Conservation (phyloP, 2,113 vertebrate genomes). For the Crotophaga sulcirostris region DNA sequence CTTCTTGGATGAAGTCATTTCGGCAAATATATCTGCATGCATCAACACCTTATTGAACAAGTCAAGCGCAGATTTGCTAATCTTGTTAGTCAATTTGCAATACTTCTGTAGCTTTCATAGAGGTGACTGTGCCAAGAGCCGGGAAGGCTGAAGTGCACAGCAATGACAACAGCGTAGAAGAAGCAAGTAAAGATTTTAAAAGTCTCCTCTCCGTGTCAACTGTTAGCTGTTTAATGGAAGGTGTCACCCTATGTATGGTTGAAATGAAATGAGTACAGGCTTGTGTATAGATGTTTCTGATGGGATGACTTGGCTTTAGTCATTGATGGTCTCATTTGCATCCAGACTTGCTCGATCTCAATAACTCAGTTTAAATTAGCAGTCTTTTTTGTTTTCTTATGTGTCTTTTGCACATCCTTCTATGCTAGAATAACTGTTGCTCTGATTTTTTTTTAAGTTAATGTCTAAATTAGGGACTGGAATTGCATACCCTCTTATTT, state of each 20-base stretch:
- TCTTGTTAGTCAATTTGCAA: conserved; percentile 48
- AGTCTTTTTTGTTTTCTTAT: not conserved
- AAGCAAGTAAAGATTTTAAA: not conserved
- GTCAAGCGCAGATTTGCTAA: not conserved
- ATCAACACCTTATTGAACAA: conserved; percentile 51
- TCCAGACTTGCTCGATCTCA: not conserved
- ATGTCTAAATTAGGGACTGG: not conserved
- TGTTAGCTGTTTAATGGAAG: not conserved
- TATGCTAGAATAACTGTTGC: not conserved
- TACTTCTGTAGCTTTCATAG: conserved; percentile 12
- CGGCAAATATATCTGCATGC: conserved; percentile 43
- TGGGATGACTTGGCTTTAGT: not conserved
- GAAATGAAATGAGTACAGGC: accelerated
- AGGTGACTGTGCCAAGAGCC: not conserved
- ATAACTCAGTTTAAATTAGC: not conserved
- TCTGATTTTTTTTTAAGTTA: not conserved
- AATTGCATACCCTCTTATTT: not conserved
- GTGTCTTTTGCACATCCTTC: not conserved
- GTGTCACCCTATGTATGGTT: not conserved
- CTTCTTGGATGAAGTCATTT: conserved; percentile 21
- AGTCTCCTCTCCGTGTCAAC: not conserved
- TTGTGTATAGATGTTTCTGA: not conserved
- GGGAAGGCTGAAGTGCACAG: not conserved
- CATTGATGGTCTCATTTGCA: not conserved
- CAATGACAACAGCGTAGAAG: not conserved